A percentile compares a stretch with the other conserved stretches of the same genome.
phyloP scores from a whole-genome alignment of 23 tunicate species.

The Ciona savignyi region DNA sequence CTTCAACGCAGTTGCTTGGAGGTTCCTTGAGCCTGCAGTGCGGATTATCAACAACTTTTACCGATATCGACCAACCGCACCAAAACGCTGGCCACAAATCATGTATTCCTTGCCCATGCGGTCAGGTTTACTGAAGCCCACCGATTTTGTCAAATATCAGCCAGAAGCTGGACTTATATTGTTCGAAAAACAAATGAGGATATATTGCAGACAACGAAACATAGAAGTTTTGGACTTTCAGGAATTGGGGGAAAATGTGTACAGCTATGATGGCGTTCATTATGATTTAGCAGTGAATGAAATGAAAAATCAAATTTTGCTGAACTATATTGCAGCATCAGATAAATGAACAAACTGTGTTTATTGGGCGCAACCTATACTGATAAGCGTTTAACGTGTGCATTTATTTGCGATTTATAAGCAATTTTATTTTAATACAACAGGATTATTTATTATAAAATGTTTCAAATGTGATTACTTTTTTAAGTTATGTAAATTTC shows the following conservation, averaged over 20 bases:
- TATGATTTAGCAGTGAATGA: constrained; percentile 52
- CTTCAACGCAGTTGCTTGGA: background rate
- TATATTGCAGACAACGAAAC: constrained; percentile 11
- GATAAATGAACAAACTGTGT: too few species aligned
- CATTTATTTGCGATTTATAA: too few species aligned
- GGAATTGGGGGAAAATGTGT: constrained; percentile 20
- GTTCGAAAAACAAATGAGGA: constrained; percentile 5
- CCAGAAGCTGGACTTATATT: constrained; percentile 11
- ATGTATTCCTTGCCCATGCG: constrained; percentile 15
- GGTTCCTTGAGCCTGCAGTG: background rate
- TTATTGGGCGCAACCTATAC: too few species aligned
- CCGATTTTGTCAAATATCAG: constrained; percentile 12
- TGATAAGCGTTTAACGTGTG: too few species aligned
- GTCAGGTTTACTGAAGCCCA: constrained; percentile 29
- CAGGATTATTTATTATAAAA: too few species aligned
- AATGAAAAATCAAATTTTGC: constrained; percentile 54
- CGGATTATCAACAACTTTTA: background rate
- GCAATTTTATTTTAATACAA: too few species aligned
- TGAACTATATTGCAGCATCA: constrained; percentile 60
- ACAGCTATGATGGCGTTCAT: constrained; percentile 73
- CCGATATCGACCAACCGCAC: background rate
- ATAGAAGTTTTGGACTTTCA: constrained; percentile 34
- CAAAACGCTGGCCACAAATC: constrained; percentile 27
- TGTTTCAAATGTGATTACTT: too few species aligned
- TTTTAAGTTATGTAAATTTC: too few species aligned